Percentiles rank a stretch among this genome's conserved stretches.
phyloP scores from a whole-genome alignment of 2,888 invertebrate genomes.

The Caenorhabditis sp. region DNA sequence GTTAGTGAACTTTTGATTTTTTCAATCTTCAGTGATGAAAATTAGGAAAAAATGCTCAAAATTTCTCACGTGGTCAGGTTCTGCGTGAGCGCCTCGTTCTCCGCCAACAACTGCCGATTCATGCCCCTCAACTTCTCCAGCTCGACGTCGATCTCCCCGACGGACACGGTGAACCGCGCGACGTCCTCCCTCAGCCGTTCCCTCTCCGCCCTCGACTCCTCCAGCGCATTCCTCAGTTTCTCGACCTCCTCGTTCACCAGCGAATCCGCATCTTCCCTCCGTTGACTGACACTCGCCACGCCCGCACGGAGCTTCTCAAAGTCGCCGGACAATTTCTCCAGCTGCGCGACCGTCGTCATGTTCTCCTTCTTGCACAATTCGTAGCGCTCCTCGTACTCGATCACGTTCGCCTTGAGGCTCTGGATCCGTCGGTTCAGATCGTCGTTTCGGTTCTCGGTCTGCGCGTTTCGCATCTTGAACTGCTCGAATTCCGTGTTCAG shows the following conservation, averaged over 20 bases:
- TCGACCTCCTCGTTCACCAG: slow-evolving; percentile 63
- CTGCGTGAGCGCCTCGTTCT: slow-evolving; percentile 58
- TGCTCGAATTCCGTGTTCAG: slow-evolving; percentile 70
- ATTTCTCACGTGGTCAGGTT: slow-evolving; percentile 43
- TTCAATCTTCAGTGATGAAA: no score
- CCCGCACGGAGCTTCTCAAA: slow-evolving; percentile 65
- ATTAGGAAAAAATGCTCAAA: no score
- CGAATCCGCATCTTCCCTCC: slow-evolving; percentile 43
- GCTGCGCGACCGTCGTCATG: slow-evolving; percentile 63
- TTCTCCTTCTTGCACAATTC: slow-evolving; percentile 73
- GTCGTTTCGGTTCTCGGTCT: slow-evolving; percentile 47
- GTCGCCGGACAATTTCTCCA: slow-evolving; percentile 64
- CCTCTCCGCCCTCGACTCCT: slow-evolving; percentile 63
- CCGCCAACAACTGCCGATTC: slow-evolving; percentile 64
- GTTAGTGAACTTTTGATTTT: no score
- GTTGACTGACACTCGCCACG: slow-evolving; percentile 56
- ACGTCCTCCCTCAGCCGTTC: slow-evolving; percentile 66
- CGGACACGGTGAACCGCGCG: slow-evolving; percentile 62
- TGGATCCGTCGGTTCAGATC: slow-evolving; percentile 67
- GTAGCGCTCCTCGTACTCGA: slow-evolving; percentile 75
- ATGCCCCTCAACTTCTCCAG: slow-evolving; percentile 62
- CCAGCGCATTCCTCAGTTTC: slow-evolving; percentile 65
- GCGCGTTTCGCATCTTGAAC: slow-evolving; percentile 55
- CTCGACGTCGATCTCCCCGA: slow-evolving; percentile 67
- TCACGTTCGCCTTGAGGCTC: slow-evolving; percentile 68